These are phyloP conservation scores for Ochropleura plecta DNA, from an alignment of 2,888 invertebrate genomes.

Conservation along the genomic window DNA sequence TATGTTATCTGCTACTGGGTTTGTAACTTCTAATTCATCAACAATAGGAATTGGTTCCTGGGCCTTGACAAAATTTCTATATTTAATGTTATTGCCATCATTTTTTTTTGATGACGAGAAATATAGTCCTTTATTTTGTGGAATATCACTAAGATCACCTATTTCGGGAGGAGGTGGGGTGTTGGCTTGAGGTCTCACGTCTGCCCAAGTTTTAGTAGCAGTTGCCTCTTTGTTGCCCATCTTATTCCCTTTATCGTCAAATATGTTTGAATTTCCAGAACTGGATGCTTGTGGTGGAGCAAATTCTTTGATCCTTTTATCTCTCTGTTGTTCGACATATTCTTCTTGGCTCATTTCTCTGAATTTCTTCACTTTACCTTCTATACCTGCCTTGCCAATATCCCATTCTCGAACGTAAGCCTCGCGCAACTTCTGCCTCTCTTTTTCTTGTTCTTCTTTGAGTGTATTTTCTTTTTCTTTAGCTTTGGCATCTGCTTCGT, in stretches of 20 bases:
- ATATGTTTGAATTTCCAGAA: constrained; percentile 71
- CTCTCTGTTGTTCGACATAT: constrained; percentile 94
- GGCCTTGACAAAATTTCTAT: constrained; percentile 82
- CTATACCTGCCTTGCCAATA: constrained; percentile 92
- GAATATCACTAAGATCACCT: constrained; percentile 63
- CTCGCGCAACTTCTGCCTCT: constrained; percentile 87
- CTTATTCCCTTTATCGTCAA: constrained; percentile 80
- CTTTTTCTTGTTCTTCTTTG: constrained; percentile 86
- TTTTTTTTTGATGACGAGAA: constrained; percentile 78
- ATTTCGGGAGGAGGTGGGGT: constrained; percentile 78
- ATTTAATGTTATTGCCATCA: constrained; percentile 72
- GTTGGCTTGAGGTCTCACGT: constrained; percentile 77
- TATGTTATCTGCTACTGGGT: constrained; percentile 52
- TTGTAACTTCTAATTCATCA: constrained; percentile 80
- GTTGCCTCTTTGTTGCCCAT: constrained; percentile 56
- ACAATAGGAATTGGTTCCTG: constrained; percentile 79
- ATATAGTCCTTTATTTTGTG: constrained; percentile 81
- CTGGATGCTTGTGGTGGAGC: constrained; percentile 91
- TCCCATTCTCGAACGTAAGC: constrained; percentile 93
- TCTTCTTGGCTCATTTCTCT: constrained; percentile 93
- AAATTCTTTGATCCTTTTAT: constrained; percentile 94
- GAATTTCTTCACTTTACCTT: constrained; percentile 85
- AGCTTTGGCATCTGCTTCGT: constrained; percentile 86
- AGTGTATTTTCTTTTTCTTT: constrained; percentile 82
- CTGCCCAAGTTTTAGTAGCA: constrained; percentile 80